Evolutionary conservation across 1,140 invertebrate genomes (phyloP).

Genomic region (Tetragonula clypearis): DNA sequence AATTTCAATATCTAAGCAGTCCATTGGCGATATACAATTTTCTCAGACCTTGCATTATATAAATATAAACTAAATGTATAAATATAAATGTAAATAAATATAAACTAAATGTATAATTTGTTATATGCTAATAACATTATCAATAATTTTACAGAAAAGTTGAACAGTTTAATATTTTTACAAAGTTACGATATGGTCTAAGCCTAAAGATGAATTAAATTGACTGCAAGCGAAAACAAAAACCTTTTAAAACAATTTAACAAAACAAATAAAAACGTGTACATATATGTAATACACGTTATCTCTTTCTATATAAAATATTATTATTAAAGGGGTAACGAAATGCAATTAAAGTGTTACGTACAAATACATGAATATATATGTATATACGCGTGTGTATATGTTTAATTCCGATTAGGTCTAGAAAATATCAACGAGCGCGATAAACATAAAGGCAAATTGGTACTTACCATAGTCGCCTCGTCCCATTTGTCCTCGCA

Average conservation of each 20-base stretch:
- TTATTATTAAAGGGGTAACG: background rate
- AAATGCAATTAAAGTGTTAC: conserved; percentile 6
- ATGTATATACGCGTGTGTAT: background rate
- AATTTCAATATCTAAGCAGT: background rate
- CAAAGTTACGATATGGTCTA: conserved; percentile 32
- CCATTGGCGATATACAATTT: background rate
- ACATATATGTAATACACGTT: background rate
- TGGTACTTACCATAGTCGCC: conserved; percentile 93
- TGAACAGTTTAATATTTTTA: background rate
- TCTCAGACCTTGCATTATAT: background rate
- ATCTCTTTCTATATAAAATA: background rate
- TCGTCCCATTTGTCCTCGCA: conserved; percentile 90
- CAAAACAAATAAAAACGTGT: conserved; percentile 1
- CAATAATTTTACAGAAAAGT: background rate
- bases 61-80: background rate
- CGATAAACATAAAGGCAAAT: background rate
- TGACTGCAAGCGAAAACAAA: conserved; percentile 12
- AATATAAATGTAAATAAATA: background rate
- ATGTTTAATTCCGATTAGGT: background rate
- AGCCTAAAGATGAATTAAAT: conserved; percentile 24
- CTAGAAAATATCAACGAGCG: background rate
- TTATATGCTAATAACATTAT: background rate
- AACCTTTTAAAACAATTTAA: background rate
- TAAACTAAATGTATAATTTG: background rate
- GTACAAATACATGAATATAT: conserved; percentile 5